Conservation (phyloP, 2,113 vertebrate species). For the Centropus bengalensis region DNA sequence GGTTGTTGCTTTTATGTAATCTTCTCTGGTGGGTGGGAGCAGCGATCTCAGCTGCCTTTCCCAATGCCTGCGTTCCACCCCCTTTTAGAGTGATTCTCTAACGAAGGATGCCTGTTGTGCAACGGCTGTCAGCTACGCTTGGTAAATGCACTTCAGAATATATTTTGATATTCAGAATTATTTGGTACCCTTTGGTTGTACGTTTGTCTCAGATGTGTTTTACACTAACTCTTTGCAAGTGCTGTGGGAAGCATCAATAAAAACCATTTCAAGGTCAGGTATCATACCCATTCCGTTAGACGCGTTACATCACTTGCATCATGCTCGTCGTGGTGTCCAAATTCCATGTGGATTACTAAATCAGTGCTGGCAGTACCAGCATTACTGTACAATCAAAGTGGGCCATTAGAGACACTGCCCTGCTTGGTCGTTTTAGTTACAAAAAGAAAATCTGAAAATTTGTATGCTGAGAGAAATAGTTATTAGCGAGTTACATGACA, state of each 20-base stretch:
- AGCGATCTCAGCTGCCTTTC: conserved; percentile 50
- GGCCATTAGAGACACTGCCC: not conserved
- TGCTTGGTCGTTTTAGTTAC: not conserved
- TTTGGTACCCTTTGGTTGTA: not conserved
- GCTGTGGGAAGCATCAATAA: not conserved
- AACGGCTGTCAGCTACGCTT: not conserved
- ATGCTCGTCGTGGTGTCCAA: not conserved
- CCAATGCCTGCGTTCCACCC: not conserved
- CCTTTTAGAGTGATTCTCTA: conserved; percentile 43
- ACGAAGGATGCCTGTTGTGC: conserved; percentile 55
- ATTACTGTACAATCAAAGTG: not conserved
- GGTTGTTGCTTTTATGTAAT: conserved; percentile 49
- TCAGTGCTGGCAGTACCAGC: not conserved
- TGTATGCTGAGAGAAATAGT: not conserved
- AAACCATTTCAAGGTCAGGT: conserved; percentile 3
- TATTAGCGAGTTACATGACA: not conserved
- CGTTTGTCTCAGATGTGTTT: not conserved
- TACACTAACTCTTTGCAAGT: not conserved
- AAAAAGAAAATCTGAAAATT: not conserved
- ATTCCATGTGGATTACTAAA: not conserved
- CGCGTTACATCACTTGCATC: not conserved
- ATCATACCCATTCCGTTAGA: not conserved
- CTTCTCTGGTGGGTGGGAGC: conserved; percentile 30
- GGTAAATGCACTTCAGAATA: not conserved
- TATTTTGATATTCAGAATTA: not conserved